Base-by-base conservation (phyloP, 2,888 invertebrate genomes). In the Drosophila tripunctata region DNA sequence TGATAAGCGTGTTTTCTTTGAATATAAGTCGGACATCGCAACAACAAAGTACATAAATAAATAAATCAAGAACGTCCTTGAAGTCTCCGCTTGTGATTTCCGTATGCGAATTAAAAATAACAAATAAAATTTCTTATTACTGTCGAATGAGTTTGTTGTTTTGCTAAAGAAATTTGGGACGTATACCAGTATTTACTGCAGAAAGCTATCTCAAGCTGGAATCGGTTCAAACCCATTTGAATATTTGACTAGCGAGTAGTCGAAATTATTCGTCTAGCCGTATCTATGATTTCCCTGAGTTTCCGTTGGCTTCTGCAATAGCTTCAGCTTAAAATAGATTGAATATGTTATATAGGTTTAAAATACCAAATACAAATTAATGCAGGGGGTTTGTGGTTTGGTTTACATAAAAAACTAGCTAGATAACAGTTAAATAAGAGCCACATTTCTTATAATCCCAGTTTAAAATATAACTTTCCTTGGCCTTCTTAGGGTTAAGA, bases 1-100 rank as follows among this genome's bases (percentile, higher is more conserved):
- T 63, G 83, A 75, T 63, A 75, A 75, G 47, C 36, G 45, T 54
- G 52, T 54, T 52, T 55, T 57, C 43, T 51, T 65, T 67, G 30
- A 14, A 30, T 35, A 10, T 17, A n/a, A n/a, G n/a, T 38, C 40
- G 47, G 33, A 62, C 17, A 56, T 44, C 64, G 40, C 68, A 69
- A 38, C 43, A 47, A 48, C 71, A 77, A 70, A 71, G 78, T 80
- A 82, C 77, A 76, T 81, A 77, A 86, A 82, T 80, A 87, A 82
- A 87, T 79, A 86, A 88, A 83, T 88, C 80, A 72, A 35, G 35
- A 88, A 82, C 89, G 89, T 89, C 90, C 90, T 90, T 90, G 90
- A 88, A 77, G 88, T 89, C 88, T 82, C n/a, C 78, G 76, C 87
- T 79, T 80, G 79, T 75, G 82, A 88, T 90, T 90, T 90, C 90